Percentiles rank a stretch among this genome's conserved stretches.
Evolutionary conservation across 2,888 invertebrate genomes (phyloP).

Genomic region (Hirtodrosophila confusa): DNA sequence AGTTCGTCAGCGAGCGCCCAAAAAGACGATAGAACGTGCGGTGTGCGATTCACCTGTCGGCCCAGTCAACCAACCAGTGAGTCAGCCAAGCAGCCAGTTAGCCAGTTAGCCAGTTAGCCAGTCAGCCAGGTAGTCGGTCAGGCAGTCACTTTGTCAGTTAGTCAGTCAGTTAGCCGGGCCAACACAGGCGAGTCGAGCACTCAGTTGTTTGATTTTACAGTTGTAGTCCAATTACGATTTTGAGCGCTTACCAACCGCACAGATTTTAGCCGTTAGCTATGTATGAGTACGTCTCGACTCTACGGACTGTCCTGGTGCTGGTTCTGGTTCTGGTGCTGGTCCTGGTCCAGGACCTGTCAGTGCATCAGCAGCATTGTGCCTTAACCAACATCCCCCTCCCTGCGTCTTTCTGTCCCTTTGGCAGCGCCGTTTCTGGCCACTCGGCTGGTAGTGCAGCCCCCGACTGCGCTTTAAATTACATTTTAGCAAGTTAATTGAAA

Average conservation of each 20-base stretch:
- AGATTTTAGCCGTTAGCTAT: constrained; percentile 69
- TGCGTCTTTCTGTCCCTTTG: background rate
- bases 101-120: background rate
- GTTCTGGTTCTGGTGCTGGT: constrained; percentile 30
- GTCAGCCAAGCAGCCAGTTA: background rate
- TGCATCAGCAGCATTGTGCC: constrained; percentile 43
- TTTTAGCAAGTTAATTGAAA: constrained; percentile 84
- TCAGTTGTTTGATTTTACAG: constrained; percentile 77
- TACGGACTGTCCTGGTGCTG: constrained; percentile 40
- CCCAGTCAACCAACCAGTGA: constrained; percentile 5
- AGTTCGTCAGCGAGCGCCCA: constrained; percentile 60
- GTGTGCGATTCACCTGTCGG: constrained; percentile 48
- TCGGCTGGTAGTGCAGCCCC: constrained; percentile 22
- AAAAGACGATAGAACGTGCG: constrained; percentile 40
- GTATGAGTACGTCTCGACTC: constrained; percentile 16
- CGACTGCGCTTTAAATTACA: constrained; percentile 80
- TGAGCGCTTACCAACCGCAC: constrained; percentile 75
- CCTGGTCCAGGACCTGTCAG: constrained; percentile 37
- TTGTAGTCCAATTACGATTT: constrained; percentile 79
- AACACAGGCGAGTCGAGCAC: constrained; percentile 37
- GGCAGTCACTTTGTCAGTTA: background rate
- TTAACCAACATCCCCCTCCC: background rate
- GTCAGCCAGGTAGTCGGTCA: background rate
- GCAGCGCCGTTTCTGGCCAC: constrained; percentile 24
- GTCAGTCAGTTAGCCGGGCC: constrained; percentile 21